A percentile compares a stretch with the other conserved stretches of the same genome.
These are phyloP conservation scores for Nymphalis urticae DNA, from an alignment of 2,888 invertebrate species.

Conservation along the genomic window DNA sequence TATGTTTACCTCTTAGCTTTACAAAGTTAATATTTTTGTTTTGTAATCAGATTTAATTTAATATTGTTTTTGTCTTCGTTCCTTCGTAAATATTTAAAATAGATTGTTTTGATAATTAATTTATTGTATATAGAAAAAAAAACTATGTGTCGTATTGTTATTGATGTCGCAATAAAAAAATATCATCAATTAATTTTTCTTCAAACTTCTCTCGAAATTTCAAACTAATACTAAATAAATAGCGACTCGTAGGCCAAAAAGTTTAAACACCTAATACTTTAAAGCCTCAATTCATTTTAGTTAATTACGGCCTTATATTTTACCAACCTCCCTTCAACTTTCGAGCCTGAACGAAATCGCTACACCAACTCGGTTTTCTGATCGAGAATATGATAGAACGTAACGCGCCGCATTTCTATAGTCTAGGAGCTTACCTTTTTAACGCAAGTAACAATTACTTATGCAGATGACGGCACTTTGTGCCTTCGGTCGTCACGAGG, in stretches of 20 bases:
- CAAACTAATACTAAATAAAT: not conserved
- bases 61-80: too few relatives aligned
- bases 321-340: constrained; percentile 42
- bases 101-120: too few relatives aligned
- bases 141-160: too few relatives aligned
- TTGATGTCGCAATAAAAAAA: too few relatives aligned
- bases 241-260: constrained; percentile 52
- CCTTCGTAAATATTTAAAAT: too few relatives aligned
- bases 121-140: too few relatives aligned
- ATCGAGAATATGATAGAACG: constrained; percentile 19
- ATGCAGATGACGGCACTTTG: constrained; percentile 54
- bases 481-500: constrained; percentile 45
- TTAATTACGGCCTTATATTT: constrained; percentile 52
- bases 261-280: constrained; percentile 52
- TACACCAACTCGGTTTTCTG: not conserved
- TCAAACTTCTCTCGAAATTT: not conserved
- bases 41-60: too few relatives aligned
- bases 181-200: too few relatives aligned
- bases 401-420: constrained; percentile 7
- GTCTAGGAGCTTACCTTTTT: constrained; percentile 19
- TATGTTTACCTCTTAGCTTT: too few relatives aligned
- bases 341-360: not conserved
- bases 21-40: too few relatives aligned
- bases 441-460: constrained; percentile 51
- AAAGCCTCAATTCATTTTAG: constrained; percentile 66